These are phyloP conservation scores for Melanotaenia nigrans DNA, from an alignment of 2,797 vertebrate species.

Conservation along the genomic window DNA sequence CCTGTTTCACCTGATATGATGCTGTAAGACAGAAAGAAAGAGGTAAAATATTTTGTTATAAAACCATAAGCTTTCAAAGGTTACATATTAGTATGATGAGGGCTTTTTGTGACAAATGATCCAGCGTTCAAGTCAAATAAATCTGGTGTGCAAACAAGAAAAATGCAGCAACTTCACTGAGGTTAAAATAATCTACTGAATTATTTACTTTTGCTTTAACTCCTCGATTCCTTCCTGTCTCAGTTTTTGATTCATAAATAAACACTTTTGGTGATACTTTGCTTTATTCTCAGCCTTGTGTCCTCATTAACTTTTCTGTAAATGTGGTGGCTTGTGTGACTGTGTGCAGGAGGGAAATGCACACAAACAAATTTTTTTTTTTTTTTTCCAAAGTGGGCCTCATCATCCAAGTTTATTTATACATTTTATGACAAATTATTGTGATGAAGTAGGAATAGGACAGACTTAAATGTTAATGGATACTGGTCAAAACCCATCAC, in stretches of 20 bases:
- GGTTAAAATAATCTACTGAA: constrained; percentile 57
- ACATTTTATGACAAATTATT: constrained; percentile 45
- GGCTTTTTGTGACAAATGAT: constrained; percentile 33
- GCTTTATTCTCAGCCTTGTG: constrained; percentile 56
- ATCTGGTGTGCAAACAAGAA: constrained; percentile 32
- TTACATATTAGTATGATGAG: constrained; percentile 28
- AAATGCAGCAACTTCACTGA: constrained; percentile 30
- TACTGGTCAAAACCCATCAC: constrained; percentile 1
- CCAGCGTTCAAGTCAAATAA: constrained; percentile 30
- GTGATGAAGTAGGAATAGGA: constrained; percentile 5
- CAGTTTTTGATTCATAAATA: constrained; percentile 59
- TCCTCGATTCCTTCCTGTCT: constrained; percentile 53
- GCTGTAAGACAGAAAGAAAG: constrained; percentile 72
- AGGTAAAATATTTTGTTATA: constrained; percentile 18
- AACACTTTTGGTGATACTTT: constrained; percentile 58
- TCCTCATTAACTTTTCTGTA: constrained; percentile 68
- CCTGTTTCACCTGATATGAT: constrained; percentile 93
- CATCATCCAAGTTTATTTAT: constrained; percentile 43
- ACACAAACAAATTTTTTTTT: constrained; percentile 6
- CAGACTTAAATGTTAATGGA: constrained; percentile 4
- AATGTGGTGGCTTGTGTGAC: constrained; percentile 29
- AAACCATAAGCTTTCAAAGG: constrained; percentile 19
- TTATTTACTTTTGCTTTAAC: constrained; percentile 62
- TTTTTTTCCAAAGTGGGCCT: constrained; percentile 56
- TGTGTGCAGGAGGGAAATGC: constrained; percentile 18